Percentiles rank a stretch among this genome's conserved stretches.
Conservation (phyloP, 2,113 vertebrate genomes). For the Astur gentilis region DNA sequence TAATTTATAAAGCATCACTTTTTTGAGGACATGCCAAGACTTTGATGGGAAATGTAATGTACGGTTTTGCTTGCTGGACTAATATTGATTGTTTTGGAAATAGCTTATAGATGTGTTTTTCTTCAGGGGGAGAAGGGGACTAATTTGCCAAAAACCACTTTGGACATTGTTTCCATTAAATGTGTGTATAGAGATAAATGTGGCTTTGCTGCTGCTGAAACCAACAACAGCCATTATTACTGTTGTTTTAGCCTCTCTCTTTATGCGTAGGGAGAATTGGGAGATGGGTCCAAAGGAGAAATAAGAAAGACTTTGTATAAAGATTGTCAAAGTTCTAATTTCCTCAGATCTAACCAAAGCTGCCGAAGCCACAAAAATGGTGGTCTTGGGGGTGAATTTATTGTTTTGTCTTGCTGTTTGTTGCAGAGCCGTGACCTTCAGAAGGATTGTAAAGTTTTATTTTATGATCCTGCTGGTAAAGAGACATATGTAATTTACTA, state of each 20-base stretch:
- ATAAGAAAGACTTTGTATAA: neutral
- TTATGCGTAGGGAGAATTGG: neutral
- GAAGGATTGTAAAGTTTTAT: slow-evolving; percentile 41
- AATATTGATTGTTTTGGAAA: slow-evolving; percentile 42
- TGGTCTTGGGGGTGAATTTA: neutral
- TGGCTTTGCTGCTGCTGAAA: neutral
- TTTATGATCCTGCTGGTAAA: slow-evolving; percentile 46
- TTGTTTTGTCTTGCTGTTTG: slow-evolving; percentile 4
- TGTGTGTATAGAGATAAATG: slow-evolving; percentile 13
- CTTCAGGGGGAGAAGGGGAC: neutral
- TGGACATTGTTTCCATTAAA: slow-evolving; percentile 29
- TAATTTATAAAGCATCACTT: neutral
- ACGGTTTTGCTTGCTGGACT: slow-evolving; percentile 3
- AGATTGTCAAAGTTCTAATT: neutral
- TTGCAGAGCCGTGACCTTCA: slow-evolving; percentile 24
- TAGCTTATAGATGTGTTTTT: slow-evolving; percentile 25
- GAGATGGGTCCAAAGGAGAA: slow-evolving; percentile 15
- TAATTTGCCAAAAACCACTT: slow-evolving; percentile 46
- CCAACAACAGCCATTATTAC: neutral
- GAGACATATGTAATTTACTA: slow-evolving; percentile 26
- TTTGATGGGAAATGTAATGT: neutral
- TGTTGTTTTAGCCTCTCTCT: neutral
- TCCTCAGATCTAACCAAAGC: neutral
- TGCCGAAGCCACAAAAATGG: neutral
- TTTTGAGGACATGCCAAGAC: neutral